phyloP scores from a whole-genome alignment of 2,113 vertebrate species.

The Chaetodon trifascialis region DNA sequence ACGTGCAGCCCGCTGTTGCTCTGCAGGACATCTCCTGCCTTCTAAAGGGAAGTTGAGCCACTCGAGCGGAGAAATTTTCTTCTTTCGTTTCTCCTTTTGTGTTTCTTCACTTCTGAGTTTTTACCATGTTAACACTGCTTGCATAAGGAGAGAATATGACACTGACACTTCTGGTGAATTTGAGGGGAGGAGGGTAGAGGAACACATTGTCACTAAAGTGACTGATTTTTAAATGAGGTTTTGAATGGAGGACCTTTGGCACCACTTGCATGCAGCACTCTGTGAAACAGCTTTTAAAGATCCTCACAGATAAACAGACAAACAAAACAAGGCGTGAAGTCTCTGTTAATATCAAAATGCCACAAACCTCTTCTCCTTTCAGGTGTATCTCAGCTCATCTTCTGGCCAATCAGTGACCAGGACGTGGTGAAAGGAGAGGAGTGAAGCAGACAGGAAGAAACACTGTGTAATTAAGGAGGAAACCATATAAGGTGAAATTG shows the following conservation, averaged over 20 bases:
- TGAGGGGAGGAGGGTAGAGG: no score
- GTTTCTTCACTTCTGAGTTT: constrained; percentile 48
- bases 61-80: constrained; percentile 6
- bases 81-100: constrained; percentile 64
- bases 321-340: neutral
- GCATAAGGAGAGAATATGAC: neutral
- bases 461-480: neutral
- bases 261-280: neutral
- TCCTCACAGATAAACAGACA: neutral
- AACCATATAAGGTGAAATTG: constrained; percentile 55
- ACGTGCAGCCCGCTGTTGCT: neutral
- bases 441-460: constrained; percentile 27
- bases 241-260: neutral
- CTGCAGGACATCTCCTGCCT: neutral
- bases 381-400: neutral
- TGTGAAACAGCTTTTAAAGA: neutral
- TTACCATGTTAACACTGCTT: neutral
- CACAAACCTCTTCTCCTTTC: neutral
- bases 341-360: neutral
- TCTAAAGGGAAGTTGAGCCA: constrained; percentile 60
- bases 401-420: constrained; percentile 30
- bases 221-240: neutral
- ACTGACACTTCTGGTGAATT: no score
- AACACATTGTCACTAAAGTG: neutral
- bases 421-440: constrained; percentile 42